Evolutionary conservation across 2,888 invertebrate genomes (phyloP).

Genomic region (Agriopis leucophaearia): DNA sequence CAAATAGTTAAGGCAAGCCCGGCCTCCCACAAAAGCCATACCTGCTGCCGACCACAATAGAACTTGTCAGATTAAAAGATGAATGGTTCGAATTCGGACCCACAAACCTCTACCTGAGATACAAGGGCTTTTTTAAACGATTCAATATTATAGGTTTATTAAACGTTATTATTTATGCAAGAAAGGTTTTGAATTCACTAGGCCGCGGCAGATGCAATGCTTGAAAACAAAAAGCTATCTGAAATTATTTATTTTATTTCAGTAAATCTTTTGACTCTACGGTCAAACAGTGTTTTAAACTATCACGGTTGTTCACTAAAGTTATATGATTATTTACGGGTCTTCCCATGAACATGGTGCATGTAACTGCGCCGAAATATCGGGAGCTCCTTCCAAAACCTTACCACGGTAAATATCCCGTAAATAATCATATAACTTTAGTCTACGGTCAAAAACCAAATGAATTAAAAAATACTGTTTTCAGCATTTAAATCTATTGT

Average conservation of each 20-base stretch:
- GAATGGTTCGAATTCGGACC: slow-evolving; percentile 81
- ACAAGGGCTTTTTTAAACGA: slow-evolving; percentile 59
- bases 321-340: too few species aligned
- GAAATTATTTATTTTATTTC: not conserved
- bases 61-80: slow-evolving; percentile 84
- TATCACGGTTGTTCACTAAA: too few species aligned
- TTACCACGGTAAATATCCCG: too few species aligned
- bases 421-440: too few species aligned
- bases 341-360: too few species aligned
- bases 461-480: too few species aligned
- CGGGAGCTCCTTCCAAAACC: too few species aligned
- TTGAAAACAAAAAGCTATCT: not conserved
- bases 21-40: slow-evolving; percentile 62
- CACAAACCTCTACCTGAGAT: slow-evolving; percentile 70
- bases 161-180: slow-evolving; percentile 39
- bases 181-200: slow-evolving; percentile 35
- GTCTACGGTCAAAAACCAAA: too few species aligned
- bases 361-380: too few species aligned
- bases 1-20: slow-evolving; percentile 58
- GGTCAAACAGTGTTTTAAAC: too few species aligned
- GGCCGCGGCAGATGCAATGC: not conserved
- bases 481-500: too few species aligned
- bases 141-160: slow-evolving; percentile 38
- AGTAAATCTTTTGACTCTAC: too few species aligned
- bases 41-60: slow-evolving; percentile 73